A percentile compares a stretch with the other conserved stretches of the same genome.
Evolutionary conservation across 92 coral and sea anemone genomes (phyloP).

Genomic region (Epizoanthus rinbou): DNA sequence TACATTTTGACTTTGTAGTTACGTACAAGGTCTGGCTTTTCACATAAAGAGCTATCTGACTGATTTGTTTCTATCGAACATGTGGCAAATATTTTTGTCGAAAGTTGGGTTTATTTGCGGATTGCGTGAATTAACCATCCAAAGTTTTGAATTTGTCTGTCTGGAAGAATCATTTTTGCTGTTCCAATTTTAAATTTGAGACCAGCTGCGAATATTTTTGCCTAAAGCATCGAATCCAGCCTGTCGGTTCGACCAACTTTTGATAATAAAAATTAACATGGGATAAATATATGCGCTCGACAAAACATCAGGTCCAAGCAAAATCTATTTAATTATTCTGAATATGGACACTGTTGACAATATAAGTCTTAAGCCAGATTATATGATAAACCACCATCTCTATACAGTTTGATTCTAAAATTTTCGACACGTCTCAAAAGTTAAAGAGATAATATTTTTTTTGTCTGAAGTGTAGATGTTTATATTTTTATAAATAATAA

Average conservation of each 20-base stretch:
- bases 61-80: slow-evolving; percentile 17
- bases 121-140: slow-evolving; percentile 5
- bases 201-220: slow-evolving; percentile 22
- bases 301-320: not conserved
- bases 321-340: not conserved
- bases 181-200: not conserved
- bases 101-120: not conserved
- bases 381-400: not conserved
- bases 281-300: slow-evolving; percentile 9
- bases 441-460: slow-evolving; percentile 1
- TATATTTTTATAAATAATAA: not conserved
- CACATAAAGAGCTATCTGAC: slow-evolving; percentile 14
- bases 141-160: not conserved
- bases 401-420: not conserved
- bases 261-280: not conserved
- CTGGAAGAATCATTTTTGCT: not conserved
- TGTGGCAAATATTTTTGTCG: not conserved
- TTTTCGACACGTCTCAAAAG: not conserved
- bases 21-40: slow-evolving; percentile 72
- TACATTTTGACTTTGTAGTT: slow-evolving; percentile 57
- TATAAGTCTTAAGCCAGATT: not conserved
- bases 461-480: not conserved
- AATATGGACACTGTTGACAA: not conserved
- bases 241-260: not conserved
- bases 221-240: slow-evolving; percentile 6